phyloP scores from a whole-genome alignment of 2,888 invertebrate genomes.

The Drosophila nigritarsus region DNA sequence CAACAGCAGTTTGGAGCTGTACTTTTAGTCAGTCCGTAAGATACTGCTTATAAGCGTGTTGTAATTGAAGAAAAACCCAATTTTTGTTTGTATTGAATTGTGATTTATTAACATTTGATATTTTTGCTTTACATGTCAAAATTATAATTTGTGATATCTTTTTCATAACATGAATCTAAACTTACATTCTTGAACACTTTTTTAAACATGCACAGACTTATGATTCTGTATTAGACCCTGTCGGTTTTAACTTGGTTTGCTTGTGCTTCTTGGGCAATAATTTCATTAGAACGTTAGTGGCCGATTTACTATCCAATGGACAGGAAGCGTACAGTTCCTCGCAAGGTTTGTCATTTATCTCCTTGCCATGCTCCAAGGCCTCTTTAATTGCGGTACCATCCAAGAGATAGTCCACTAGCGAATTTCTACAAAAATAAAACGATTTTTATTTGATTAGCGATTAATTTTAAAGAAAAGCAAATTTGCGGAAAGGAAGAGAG shows the following conservation, averaged over 20 bases:
- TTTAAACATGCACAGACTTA: slow-evolving; percentile 14
- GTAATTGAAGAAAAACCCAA: background rate
- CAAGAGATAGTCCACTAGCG: slow-evolving; percentile 89
- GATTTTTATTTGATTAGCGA: background rate
- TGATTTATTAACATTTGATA: slow-evolving; percentile 13
- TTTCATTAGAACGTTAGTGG: slow-evolving; percentile 89
- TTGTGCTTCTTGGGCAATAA: slow-evolving; percentile 86
- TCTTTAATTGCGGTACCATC: slow-evolving; percentile 91
- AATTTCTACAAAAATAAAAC: slow-evolving; percentile 86
- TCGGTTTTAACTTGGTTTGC: slow-evolving; percentile 41
- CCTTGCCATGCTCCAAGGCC: slow-evolving; percentile 88
- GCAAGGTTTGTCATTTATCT: slow-evolving; percentile 85
- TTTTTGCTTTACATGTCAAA: background rate
- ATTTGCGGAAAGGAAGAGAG: background rate
- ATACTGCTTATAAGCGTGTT: background rate
- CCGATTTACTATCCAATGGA: slow-evolving; percentile 89
- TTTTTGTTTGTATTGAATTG: background rate
- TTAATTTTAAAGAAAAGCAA: background rate
- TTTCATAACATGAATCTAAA: background rate
- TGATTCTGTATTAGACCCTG: slow-evolving; percentile 30
- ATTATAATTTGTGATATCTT: background rate
- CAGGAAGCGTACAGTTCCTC: slow-evolving; percentile 89
- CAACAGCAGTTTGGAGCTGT: background rate
- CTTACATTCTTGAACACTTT: background rate
- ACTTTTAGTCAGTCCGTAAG: background rate